Evolutionary conservation across 2,888 invertebrate genomes (phyloP), one percentile per base, ranked within the genome.

Genomic region (Fragum whitleyi): DNA sequence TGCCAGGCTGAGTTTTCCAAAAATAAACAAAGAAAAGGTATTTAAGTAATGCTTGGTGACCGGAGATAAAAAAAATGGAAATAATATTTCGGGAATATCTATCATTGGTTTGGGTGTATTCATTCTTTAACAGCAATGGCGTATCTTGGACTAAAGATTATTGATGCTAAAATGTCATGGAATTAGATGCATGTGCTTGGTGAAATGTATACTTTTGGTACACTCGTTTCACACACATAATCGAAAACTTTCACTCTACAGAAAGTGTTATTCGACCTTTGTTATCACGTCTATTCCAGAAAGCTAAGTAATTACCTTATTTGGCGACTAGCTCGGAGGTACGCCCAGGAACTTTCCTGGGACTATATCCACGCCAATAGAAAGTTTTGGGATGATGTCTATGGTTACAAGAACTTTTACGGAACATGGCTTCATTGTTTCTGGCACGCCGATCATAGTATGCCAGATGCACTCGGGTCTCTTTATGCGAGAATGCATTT

Each of bases 271-370:
- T n/a, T n/a, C n/a, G n/a, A n/a, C n/a, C n/a, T n/a, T n/a, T n/a
- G n/a, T n/a, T n/a, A n/a, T n/a, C n/a, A 36, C 32, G 3, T 36
- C 32, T 36, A 36, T 36, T 36, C 9, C 88, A 95, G 95, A 76
- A 95, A 95, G 16, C 90, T 95, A 86, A 96, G 96, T 91, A 95
- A 95, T 89, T 96, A 95, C 90, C 90, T 95, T 79, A 95, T 95
- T 85, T 96, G 96, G 96, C 94, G 95, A 32, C 91, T 96, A 55
- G 95, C 95, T 2, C 92, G 94, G 32, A 93, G 94, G 61, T 96
- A 95, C 90, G 91, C 95, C 21, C 95, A 95, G 2, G 95, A 95
- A 86, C 92, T 96, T 76, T 95, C 95, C 1, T 92, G 94, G 83
- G 93, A 94, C 70, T 95, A 92, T 77, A 86, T 91, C 7, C 90